Percentiles rank a stretch among this genome's conserved stretches.
Evolutionary conservation across 1,140 invertebrate species (phyloP).

Genomic region (Portunus trituberculatus): DNA sequence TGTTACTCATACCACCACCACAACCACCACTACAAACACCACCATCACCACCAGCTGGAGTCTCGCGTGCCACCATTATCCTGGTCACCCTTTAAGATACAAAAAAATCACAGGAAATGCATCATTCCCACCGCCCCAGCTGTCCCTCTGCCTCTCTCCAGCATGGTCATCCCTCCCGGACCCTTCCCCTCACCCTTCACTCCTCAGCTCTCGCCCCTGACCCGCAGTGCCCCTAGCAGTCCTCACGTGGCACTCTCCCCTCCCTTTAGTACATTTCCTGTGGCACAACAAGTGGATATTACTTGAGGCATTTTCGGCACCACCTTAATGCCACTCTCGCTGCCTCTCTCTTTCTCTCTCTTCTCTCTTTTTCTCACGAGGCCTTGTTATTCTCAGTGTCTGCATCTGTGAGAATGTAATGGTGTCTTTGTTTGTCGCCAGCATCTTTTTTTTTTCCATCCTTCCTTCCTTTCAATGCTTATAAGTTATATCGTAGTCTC

Average conservation of each 20-base stretch:
- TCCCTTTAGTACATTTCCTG: not conserved
- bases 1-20: not conserved
- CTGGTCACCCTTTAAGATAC: not conserved
- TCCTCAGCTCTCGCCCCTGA: not conserved
- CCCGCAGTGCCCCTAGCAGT: not conserved
- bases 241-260: not conserved
- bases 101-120: constrained; percentile 11
- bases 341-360: too few species aligned
- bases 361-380: too few species aligned
- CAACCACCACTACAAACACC: not conserved
- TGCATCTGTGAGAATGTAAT: too few species aligned
- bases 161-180: not conserved
- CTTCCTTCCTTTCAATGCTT: too few species aligned
- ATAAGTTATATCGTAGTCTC: too few species aligned
- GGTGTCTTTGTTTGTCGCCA: too few species aligned
- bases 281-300: constrained; percentile 22
- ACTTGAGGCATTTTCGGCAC: not conserved
- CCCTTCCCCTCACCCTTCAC: not conserved
- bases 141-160: not conserved
- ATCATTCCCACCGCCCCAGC: not conserved
- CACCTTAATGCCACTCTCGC: not conserved
- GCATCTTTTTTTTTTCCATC: too few species aligned
- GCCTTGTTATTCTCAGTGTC: too few species aligned
- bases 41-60: not conserved
- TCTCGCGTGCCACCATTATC: not conserved